phyloP scores from a whole-genome alignment of 2,888 invertebrate species.

The Carcina quercana region DNA sequence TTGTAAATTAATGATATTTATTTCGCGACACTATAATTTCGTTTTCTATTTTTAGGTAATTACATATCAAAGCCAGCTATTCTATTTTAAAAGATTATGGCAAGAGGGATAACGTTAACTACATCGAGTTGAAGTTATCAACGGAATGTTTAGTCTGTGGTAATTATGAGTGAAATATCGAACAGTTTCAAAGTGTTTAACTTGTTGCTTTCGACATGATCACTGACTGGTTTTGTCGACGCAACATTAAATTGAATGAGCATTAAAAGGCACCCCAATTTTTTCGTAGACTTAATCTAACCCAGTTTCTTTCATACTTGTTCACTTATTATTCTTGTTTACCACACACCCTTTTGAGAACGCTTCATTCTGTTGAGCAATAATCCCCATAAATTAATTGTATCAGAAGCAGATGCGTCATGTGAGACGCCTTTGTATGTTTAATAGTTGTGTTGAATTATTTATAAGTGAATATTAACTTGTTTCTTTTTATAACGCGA shows the following conservation, averaged over 20 bases:
- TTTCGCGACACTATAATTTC: too few species aligned
- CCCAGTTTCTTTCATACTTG: slow-evolving; percentile 43
- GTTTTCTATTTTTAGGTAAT: too few species aligned
- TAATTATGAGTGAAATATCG: too few species aligned
- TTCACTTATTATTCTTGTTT: slow-evolving; percentile 45
- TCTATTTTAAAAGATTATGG: too few species aligned
- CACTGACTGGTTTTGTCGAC: slow-evolving; percentile 8
- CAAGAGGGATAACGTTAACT: too few species aligned
- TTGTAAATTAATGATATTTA: too few species aligned
- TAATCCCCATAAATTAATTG: slow-evolving; percentile 44
- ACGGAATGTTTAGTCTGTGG: too few species aligned
- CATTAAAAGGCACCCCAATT: slow-evolving; percentile 34
- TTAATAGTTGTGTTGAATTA: slow-evolving; percentile 24
- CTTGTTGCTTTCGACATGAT: slow-evolving; percentile 4
- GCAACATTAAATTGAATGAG: slow-evolving; percentile 12
- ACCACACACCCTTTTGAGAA: slow-evolving; percentile 46
- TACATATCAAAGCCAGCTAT: too few species aligned
- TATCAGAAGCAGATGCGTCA: slow-evolving; percentile 45
- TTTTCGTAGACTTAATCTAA: slow-evolving; percentile 46
- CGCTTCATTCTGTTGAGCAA: slow-evolving; percentile 30
- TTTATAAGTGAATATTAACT: slow-evolving; percentile 22
- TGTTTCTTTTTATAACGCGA: slow-evolving; percentile 14
- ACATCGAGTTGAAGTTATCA: too few species aligned
- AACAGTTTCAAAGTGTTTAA: too few species aligned
- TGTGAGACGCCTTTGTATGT: slow-evolving; percentile 25